Conservation (phyloP, 2,797 vertebrate genomes). For the Anabas testudineus region DNA sequence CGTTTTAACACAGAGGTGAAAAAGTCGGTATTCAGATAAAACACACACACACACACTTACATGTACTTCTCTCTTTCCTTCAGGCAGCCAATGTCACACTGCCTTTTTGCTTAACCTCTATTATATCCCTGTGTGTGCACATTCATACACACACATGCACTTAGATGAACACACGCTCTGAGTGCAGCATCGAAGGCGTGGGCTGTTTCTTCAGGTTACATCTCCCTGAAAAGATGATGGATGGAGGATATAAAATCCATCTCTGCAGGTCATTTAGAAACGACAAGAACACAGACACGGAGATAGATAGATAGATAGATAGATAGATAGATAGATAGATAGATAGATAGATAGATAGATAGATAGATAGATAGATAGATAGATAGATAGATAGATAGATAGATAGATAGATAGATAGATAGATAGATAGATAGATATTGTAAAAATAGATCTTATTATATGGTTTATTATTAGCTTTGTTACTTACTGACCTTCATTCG, state of each 20-base stretch:
- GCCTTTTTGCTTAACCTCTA: conserved; percentile 73
- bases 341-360: conserved; percentile 10
- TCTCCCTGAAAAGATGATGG: conserved; percentile 68
- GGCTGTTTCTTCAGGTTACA: conserved; percentile 69
- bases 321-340: neutral
- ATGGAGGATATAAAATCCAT: conserved; percentile 68
- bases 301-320: neutral
- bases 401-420: conserved; percentile 6
- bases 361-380: neutral
- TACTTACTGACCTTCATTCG: conserved; percentile 12
- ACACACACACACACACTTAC: conserved; percentile 24
- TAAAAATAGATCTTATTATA: neutral
- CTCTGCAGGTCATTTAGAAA: conserved; percentile 60
- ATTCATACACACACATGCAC: neutral
- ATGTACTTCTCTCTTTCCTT: conserved; percentile 23
- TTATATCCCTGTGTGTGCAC: conserved; percentile 39
- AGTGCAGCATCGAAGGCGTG: conserved; percentile 45
- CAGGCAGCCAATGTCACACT: conserved; percentile 57
- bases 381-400: conserved; percentile 5
- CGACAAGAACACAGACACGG: conserved; percentile 41
- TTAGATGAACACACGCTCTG: neutral
- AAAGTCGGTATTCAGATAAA: conserved; percentile 28
- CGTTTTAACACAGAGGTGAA: conserved; percentile 36
- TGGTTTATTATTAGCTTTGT: neutral
- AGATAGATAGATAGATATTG: neutral